Base-by-base conservation (phyloP, 1,140 invertebrate genomes). In the Drosophila hydei region DNA sequence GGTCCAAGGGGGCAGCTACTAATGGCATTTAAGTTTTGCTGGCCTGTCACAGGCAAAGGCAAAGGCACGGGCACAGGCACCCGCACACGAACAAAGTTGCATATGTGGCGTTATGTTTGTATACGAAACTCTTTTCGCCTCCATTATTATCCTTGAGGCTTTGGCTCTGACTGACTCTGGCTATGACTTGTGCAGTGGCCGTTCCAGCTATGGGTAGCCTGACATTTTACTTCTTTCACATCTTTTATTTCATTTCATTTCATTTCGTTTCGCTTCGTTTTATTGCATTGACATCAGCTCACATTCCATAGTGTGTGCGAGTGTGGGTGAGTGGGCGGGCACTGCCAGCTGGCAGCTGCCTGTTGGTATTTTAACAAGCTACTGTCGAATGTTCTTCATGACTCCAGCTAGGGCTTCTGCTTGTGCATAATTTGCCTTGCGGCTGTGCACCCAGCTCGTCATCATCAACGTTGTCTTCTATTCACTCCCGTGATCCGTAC, bases 331-430 rank as follows among this genome's bases (percentile, higher is more conserved):
- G 42, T 47, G 63, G 52, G 45, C 56, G 60, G 47, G 45, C 56
- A 23, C 65, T 75, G 51, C 6, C 40, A 48, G 43, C 27, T 78
- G 51, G 60, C 58, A 71, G 67, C 45, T 61, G 48, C 27, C 42
- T 77, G 77, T 60, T 88, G 81, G 81, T 71, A 87, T 88, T 88
- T 88, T 88, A 88, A 88, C 83, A 88, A 88, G 83, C 83, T 71
- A 68, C 83, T 88, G 75, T 76, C 69, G 78, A 73, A 83, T 75
- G 78, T 75, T 78, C 50, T 61, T 77, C 60, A 36, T 64, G 70
- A 16, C 52, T 64, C 30, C 69, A 58, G 68, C 77, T 51, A 73
- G 38, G 25, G 21, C 36, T 47, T 25, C 42, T 19, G 51, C 48
- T 38, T 60, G 68, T 52, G 55, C 72, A 55, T 63, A 63, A 75